These are phyloP conservation scores for Lepeophtheirus salmonis DNA, from an alignment of 1,140 invertebrate species.

Conservation along the genomic window DNA sequence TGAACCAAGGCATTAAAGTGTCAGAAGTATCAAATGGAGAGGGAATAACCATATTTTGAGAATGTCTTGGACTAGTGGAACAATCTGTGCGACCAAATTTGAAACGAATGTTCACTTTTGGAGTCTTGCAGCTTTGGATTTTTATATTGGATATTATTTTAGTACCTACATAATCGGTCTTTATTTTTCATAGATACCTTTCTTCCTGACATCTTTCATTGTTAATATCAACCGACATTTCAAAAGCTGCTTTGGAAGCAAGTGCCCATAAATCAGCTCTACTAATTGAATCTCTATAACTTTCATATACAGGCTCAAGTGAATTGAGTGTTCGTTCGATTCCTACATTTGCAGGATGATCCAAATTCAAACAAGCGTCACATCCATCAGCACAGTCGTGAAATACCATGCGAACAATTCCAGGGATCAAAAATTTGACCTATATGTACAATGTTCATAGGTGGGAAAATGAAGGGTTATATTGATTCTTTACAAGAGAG, in stretches of 20 bases:
- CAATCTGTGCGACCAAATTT: neutral
- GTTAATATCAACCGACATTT: neutral
- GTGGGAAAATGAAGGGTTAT: neutral
- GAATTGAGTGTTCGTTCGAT: neutral
- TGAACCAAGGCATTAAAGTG: neutral
- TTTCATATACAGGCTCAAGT: neutral
- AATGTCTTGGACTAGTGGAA: neutral
- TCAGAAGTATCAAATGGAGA: neutral
- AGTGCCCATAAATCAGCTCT: conserved; percentile 5
- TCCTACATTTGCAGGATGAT: neutral
- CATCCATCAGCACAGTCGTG: conserved; percentile 8
- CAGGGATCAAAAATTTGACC: neutral
- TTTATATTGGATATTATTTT: too few species aligned
- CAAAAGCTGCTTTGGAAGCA: neutral
- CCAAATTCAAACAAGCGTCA: conserved; percentile 1
- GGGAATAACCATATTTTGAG: neutral
- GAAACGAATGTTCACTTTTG: neutral
- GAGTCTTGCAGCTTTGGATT: too few species aligned
- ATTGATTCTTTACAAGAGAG: too few species aligned
- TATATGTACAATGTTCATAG: neutral
- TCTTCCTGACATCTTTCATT: neutral
- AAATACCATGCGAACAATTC: neutral
- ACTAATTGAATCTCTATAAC: neutral
- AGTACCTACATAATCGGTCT: neutral
- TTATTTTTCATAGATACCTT: neutral